A percentile compares a stretch with the other conserved stretches of the same genome.
Evolutionary conservation across 2,113 vertebrate genomes (phyloP).

Genomic region (Pseudorectes ferrugineus): DNA sequence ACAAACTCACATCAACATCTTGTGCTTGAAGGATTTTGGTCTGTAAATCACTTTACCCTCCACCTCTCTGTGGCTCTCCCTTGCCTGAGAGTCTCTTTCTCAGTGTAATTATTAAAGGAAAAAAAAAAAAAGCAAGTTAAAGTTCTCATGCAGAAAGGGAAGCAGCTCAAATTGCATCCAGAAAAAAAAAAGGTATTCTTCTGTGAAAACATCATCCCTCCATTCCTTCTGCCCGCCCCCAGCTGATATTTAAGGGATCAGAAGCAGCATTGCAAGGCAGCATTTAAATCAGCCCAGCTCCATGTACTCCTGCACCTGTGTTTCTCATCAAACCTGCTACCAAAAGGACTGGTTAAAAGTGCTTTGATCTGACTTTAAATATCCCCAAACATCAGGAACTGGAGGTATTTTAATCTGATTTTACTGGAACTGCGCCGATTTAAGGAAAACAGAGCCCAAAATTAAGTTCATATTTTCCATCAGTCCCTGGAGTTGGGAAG

Average conservation of each 20-base stretch:
- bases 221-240: neutral
- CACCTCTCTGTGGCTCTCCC: neutral
- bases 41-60: neutral
- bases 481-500: neutral
- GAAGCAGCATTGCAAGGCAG: conserved; percentile 38
- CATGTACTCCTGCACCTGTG: conserved; percentile 60
- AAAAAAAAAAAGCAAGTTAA: neutral
- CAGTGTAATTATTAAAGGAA: neutral
- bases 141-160: conserved; percentile 18
- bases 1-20: neutral
- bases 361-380: conserved; percentile 72
- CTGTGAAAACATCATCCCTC: conserved; percentile 34
- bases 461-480: conserved; percentile 60
- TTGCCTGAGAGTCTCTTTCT: neutral
- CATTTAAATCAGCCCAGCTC: conserved; percentile 45
- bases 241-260: conserved; percentile 54
- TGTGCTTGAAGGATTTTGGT: neutral
- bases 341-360: conserved; percentile 53
- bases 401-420: conserved; percentile 71
- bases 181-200: neutral
- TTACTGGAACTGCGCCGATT: conserved; percentile 58
- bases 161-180: conserved; percentile 25
- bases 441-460: conserved; percentile 58
- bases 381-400: conserved; percentile 64
- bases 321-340: conserved; percentile 70